Evolutionary conservation across 2,888 invertebrate species (phyloP), one percentile per base, ranked within the genome.

Genomic region (Drosophila cyrtoloma): DNA sequence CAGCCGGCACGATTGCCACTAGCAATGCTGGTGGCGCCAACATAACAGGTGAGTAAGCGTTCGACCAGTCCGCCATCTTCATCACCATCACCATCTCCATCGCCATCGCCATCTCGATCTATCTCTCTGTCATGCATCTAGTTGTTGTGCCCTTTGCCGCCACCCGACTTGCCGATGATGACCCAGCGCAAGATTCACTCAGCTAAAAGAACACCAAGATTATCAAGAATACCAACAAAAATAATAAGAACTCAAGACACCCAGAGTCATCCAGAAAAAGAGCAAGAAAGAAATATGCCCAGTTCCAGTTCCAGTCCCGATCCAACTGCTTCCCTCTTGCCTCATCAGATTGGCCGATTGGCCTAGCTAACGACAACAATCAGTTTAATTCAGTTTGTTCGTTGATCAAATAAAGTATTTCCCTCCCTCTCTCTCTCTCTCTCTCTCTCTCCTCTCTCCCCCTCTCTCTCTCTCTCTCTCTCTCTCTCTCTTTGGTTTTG

Each of bases 1-100:
- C 83, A 55, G 69, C 66, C 51, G 88, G 90, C 52, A 63, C 81
- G 28, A 75, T 78, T 65, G 71, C 74, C 78, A 79, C 82, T 67
- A 83, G 74, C 75, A 89, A 79, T 61, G 77, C 80, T 81, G 80
- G 83, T 75, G 79, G 85, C 87, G 73, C 69, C 73, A 87, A 90
- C 32, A 84, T 87, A 77, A 89, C 87, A 89, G 87, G 87, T 90
- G 89, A 90, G 87, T 90, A 75, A 77, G 67, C 68, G 70, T 57
- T 66, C 50, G 63, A 67, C 71, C 72, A 68, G 28, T 64, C 44
- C 39, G 19, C 52, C 35, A 22, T 28, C 47, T 37, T 28, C 52
- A 26, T 51, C 22, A 50, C 26, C 30, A 14, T 19, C 10, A 14
- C 52, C 47, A 28, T 50, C n/a, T 53, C 28, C 28, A 14, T 19